These are phyloP conservation scores for Ectemnius lituratus DNA, from an alignment of 2,888 invertebrate species.

Conservation along the genomic window DNA sequence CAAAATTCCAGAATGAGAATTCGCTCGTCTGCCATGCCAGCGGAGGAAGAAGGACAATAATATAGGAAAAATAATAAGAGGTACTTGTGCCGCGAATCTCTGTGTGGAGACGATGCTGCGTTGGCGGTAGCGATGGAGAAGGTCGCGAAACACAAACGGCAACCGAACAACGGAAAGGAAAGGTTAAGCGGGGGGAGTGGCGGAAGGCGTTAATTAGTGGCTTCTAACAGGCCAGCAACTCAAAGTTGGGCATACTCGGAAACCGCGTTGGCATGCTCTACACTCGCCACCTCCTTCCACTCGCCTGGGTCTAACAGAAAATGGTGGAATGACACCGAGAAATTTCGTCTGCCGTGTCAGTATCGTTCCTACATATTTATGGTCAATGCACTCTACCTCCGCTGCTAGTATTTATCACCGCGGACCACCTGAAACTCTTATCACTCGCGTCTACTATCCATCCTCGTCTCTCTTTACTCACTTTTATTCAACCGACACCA, in stretches of 20 bases:
- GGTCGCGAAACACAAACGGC: slow-evolving; percentile 18
- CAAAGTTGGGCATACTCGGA: slow-evolving; percentile 41
- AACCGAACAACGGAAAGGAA: slow-evolving; percentile 12
- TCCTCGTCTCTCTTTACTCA: neutral
- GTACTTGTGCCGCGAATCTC: neutral
- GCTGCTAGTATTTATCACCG: slow-evolving; percentile 2
- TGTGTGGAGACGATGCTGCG: neutral
- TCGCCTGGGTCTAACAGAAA: slow-evolving; percentile 31
- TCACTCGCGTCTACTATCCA: neutral
- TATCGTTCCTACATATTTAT: slow-evolving; percentile 16
- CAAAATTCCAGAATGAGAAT: slow-evolving; percentile 40
- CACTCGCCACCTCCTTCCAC: slow-evolving; percentile 2
- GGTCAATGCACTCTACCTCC: slow-evolving; percentile 16
- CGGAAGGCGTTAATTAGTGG: slow-evolving; percentile 59
- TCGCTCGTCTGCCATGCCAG: slow-evolving; percentile 32
- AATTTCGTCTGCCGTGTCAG: slow-evolving; percentile 29
- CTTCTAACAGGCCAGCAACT: slow-evolving; percentile 52
- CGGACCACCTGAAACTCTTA: neutral
- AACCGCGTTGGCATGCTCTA: slow-evolving; percentile 33
- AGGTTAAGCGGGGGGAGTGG: slow-evolving; percentile 22
- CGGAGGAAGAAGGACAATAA: slow-evolving; percentile 28
- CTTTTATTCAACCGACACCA: neutral
- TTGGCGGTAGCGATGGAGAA: slow-evolving; percentile 10
- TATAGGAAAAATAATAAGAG: slow-evolving; percentile 48
- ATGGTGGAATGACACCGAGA: slow-evolving; percentile 27